A percentile compares a stretch with the other conserved stretches of the same genome.
Evolutionary conservation across 1,140 invertebrate genomes (phyloP).

Genomic region (Cydia strobilella): DNA sequence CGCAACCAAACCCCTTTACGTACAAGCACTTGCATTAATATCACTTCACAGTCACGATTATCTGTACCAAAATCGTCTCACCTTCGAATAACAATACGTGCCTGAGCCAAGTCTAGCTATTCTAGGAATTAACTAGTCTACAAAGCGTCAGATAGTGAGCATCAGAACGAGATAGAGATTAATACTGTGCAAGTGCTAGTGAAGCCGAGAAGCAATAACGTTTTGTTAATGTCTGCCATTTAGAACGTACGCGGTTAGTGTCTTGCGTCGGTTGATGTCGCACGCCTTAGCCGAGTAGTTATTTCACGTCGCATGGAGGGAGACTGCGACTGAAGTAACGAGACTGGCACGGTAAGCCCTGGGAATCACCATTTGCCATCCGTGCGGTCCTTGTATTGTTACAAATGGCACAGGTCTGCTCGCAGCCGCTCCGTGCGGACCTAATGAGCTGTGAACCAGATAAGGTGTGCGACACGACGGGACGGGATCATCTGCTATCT

Average conservation of each 20-base stretch:
- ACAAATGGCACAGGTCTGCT: slow-evolving; percentile 76
- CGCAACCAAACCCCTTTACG: not conserved
- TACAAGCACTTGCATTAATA: not conserved
- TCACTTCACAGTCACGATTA: slow-evolving; percentile 1
- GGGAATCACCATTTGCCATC: slow-evolving; percentile 67
- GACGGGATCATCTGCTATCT: slow-evolving; percentile 70
- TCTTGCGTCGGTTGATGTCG: slow-evolving; percentile 58
- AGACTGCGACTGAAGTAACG: slow-evolving; percentile 52
- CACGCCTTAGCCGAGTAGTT: slow-evolving; percentile 55
- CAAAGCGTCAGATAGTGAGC: slow-evolving; percentile 52
- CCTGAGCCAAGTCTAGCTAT: slow-evolving; percentile 42
- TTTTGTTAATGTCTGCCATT: slow-evolving; percentile 73
- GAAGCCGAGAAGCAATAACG: slow-evolving; percentile 70
- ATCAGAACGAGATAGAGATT: slow-evolving; percentile 69
- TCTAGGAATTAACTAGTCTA: slow-evolving; percentile 58
- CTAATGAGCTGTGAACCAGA: slow-evolving; percentile 80
- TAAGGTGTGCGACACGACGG: slow-evolving; percentile 69
- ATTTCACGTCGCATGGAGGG: slow-evolving; percentile 54
- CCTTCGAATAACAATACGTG: slow-evolving; percentile 30
- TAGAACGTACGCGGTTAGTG: slow-evolving; percentile 66
- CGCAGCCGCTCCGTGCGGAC: slow-evolving; percentile 61
- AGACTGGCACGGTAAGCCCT: slow-evolving; percentile 61
- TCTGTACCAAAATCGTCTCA: slow-evolving; percentile 11
- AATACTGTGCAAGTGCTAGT: slow-evolving; percentile 69
- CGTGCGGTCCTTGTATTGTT: slow-evolving; percentile 71